Conservation (phyloP, 2,797 vertebrate species). For the Sebastes dallii region DNA sequence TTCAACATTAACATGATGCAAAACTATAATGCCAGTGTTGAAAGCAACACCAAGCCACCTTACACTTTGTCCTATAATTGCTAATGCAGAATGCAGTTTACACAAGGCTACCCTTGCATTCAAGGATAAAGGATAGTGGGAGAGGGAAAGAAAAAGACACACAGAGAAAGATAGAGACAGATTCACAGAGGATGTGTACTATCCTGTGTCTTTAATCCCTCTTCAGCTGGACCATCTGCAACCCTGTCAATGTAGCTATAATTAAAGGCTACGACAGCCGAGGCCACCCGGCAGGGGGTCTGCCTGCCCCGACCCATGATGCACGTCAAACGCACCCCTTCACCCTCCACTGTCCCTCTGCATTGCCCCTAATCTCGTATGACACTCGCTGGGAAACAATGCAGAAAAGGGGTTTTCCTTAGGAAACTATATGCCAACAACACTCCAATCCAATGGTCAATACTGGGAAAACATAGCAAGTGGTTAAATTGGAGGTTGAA, state of each 20-base stretch:
- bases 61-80: not conserved
- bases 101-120: not conserved
- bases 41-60: not conserved
- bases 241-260: conserved; percentile 72
- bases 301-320: conserved; percentile 49
- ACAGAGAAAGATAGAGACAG: not conserved
- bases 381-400: conserved; percentile 62
- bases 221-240: conserved; percentile 72
- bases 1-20: not conserved
- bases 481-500: not conserved
- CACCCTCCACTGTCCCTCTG: conserved; percentile 57
- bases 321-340: conserved; percentile 58
- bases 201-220: conserved; percentile 48
- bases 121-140: not conserved
- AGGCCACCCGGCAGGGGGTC: conserved; percentile 74
- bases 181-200: conserved; percentile 3
- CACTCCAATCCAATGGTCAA: conserved; percentile 32
- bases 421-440: conserved; percentile 66
- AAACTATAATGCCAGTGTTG: not conserved
- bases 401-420: conserved; percentile 55
- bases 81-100: not conserved
- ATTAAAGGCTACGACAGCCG: conserved; percentile 78
- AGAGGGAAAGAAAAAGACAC: not conserved
- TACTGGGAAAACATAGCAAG: not conserved
- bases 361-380: conserved; percentile 63